Base-by-base conservation (phyloP, 2,888 invertebrate species). In the Alcis repandata region DNA sequence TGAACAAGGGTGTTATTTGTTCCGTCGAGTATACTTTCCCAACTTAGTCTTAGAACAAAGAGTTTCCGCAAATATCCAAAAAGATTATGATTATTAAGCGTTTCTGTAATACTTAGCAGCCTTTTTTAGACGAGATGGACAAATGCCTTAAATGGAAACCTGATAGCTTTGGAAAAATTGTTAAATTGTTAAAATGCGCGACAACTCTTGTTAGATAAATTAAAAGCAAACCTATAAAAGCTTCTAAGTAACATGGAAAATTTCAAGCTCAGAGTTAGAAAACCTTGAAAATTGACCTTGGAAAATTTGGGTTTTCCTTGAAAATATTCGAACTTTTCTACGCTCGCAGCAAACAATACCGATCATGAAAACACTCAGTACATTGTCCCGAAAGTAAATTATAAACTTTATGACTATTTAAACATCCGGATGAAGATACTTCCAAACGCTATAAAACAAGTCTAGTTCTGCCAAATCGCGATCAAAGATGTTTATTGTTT, bases 401-500 rank as follows among this genome's bases (percentile, higher is more conserved):
- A 64, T 56, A 69, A 63, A 59, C 59, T 71, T 71, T 68, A 71
- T 69, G 69, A 69, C 59, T 63, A 66, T 72, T 70, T 65, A 63
- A 70, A 72, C 65, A 70, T 65, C 72, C 68, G 64, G 59, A 69
- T 69, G 63, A 57, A 62, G 71, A 66, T 65, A 68, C 72, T 72
- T 61, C 57, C 56, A 56, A 62, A 41, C n/a, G 66, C 63, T 58
- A 64, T 70, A 64, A 68, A 69, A 51, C 66, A 36, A 59, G 67
- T 66, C 58, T 49, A 71, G 71, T 61, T 69, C 62, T 61, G 59
- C 67, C 63, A 64, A 64, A 64, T 60, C 48, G 60, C 62, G 64
- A 72, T 72, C 69, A 67, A 68, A 70, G 60, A 58, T 68, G 71
- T 69, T 69, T 69, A 69, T 68, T 67, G 71, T 70, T 70, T 72